Percentiles rank a stretch among this genome's conserved stretches.
phyloP scores from a whole-genome alignment of 2,797 vertebrate genomes.

The Amphiprion clarkii region DNA sequence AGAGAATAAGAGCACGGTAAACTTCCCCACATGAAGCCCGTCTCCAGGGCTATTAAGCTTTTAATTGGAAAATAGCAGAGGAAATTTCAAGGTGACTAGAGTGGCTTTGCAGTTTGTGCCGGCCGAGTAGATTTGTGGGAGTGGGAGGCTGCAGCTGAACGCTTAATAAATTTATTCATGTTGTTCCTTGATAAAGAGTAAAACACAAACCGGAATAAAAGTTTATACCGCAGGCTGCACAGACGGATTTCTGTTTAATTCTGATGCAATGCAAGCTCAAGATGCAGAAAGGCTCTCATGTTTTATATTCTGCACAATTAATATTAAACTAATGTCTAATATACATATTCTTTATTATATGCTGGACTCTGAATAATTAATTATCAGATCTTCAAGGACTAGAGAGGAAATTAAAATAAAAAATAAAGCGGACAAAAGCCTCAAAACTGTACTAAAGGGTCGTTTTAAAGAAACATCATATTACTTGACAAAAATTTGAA shows the following conservation, averaged over 20 bases:
- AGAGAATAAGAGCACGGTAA: conserved; percentile 90
- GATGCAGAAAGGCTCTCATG: neutral
- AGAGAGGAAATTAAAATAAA: neutral
- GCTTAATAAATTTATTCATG: conserved; percentile 82
- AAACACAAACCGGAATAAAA: conserved; percentile 79
- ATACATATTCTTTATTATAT: neutral
- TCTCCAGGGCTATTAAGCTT: conserved; percentile 99
- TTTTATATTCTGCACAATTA: conserved; percentile 4
- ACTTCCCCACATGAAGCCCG: conserved; percentile 95
- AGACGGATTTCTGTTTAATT: neutral
- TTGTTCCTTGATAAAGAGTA: conserved; percentile 73
- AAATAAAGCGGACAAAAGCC: neutral
- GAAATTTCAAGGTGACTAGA: conserved; percentile 97
- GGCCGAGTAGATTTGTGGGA: conserved; percentile 85
- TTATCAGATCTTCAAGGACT: no score
- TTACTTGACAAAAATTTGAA: no score
- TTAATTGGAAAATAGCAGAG: conserved; percentile 99
- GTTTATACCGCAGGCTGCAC: conserved; percentile 66
- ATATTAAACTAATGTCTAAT: neutral
- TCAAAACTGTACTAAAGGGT: no score
- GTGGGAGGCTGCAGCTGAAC: conserved; percentile 76
- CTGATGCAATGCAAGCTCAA: conserved; percentile 21
- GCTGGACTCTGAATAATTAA: no score
- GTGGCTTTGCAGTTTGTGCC: conserved; percentile 88
- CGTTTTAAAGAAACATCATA: no score